These are phyloP conservation scores for Platichthys stellatus DNA, from an alignment of 2,113 vertebrate genomes.

Conservation along the genomic window DNA sequence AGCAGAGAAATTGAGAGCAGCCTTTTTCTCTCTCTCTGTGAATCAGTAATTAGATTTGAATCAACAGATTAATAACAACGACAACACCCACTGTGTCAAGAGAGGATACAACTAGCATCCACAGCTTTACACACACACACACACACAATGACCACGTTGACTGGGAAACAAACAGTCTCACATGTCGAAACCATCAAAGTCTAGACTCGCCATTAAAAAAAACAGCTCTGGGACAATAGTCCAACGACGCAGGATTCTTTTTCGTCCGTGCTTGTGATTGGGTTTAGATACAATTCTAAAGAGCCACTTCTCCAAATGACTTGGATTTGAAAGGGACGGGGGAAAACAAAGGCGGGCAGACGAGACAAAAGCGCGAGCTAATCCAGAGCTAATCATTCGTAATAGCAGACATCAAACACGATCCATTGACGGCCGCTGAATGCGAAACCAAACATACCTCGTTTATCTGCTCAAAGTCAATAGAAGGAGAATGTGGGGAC, in stretches of 20 bases:
- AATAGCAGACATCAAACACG: conserved; percentile 69
- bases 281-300: conserved; percentile 36
- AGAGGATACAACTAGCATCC: conserved; percentile 14
- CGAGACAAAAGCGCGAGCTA: conserved; percentile 60
- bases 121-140: conserved; percentile 15
- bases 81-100: not conserved
- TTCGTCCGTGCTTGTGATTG: conserved; percentile 14
- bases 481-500: conserved; percentile 29
- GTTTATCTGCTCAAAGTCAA: conserved; percentile 66
- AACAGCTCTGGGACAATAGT: conserved; percentile 6
- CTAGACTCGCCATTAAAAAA: conserved; percentile 18
- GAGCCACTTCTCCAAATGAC: conserved; percentile 48
- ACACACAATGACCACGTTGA: conserved; percentile 15
- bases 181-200: conserved; percentile 36
- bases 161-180: conserved; percentile 6
- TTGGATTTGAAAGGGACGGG: conserved; percentile 40
- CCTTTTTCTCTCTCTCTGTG: conserved; percentile 6
- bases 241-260: not conserved
- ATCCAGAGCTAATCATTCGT: conserved; percentile 72
- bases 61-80: conserved; percentile 5
- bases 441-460: conserved; percentile 45
- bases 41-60: not conserved
- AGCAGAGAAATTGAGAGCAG: not conserved
- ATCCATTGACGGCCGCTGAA: conserved; percentile 57
- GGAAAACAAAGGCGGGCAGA: conserved; percentile 49